Conservation (phyloP, 2,888 invertebrate species). For the Candidula unifasciata region DNA sequence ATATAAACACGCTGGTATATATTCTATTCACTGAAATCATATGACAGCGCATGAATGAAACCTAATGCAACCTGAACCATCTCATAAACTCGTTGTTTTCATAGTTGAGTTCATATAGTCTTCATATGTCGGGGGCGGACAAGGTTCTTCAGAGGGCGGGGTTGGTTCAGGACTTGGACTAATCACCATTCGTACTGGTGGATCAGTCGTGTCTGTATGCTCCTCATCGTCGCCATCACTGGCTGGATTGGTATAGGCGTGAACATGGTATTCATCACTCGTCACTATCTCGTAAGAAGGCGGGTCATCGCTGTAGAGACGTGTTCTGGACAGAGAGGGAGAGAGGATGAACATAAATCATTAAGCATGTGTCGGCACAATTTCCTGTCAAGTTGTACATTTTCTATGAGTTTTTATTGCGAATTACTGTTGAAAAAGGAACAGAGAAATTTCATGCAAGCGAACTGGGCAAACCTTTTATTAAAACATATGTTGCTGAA, state of each 20-base stretch:
- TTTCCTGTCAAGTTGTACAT: too few relatives aligned
- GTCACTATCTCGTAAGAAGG: slow-evolving; percentile 61
- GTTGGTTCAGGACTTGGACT: neutral
- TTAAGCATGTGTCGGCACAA: too few relatives aligned
- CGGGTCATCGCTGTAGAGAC: slow-evolving; percentile 61
- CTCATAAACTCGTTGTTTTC: slow-evolving; percentile 50
- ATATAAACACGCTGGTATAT: neutral
- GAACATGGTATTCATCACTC: slow-evolving; percentile 51
- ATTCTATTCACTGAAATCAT: neutral
- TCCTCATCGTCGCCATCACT: slow-evolving; percentile 32
- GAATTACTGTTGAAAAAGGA: too few relatives aligned
- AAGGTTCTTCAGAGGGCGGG: slow-evolving; percentile 17
- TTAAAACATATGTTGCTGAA: too few relatives aligned
- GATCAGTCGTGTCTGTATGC: slow-evolving; percentile 9
- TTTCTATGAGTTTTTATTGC: neutral
- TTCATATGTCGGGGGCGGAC: slow-evolving; percentile 45
- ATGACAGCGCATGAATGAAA: neutral
- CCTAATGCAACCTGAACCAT: too few relatives aligned
- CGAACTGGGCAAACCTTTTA: too few relatives aligned
- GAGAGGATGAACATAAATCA: neutral
- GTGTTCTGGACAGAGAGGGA: slow-evolving; percentile 45
- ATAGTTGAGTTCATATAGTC: slow-evolving; percentile 46
- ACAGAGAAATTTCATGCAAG: too few relatives aligned
- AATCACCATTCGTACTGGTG: slow-evolving; percentile 38
- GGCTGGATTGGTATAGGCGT: slow-evolving; percentile 49